A percentile compares a stretch with the other conserved stretches of the same genome.
Evolutionary conservation across 2,888 invertebrate species (phyloP).

Genomic region (Leucophenga maculata): DNA sequence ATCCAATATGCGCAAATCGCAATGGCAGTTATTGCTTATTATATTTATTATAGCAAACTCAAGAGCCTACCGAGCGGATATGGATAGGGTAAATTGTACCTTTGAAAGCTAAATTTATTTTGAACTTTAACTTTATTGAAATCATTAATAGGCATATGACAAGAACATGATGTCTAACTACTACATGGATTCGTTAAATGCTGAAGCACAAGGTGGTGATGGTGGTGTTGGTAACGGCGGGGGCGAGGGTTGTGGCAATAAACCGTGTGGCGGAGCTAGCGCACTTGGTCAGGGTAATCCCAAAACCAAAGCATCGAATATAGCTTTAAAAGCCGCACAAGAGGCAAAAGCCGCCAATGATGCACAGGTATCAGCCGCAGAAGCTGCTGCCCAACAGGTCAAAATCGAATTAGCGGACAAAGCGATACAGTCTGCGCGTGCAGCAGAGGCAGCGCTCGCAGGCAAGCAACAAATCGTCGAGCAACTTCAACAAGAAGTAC

Average conservation of each 20-base stretch:
- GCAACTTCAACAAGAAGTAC: constrained; percentile 79
- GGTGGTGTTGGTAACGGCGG: neutral
- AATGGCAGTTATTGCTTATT: constrained; percentile 33
- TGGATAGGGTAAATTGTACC: neutral
- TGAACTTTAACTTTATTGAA: too few relatives aligned
- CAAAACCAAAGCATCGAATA: constrained; percentile 76
- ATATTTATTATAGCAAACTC: constrained; percentile 33
- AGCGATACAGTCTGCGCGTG: constrained; percentile 81
- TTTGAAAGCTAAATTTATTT: too few relatives aligned
- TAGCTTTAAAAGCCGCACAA: constrained; percentile 83
- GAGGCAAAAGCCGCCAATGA: constrained; percentile 82
- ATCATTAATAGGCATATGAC: neutral
- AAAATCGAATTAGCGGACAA: constrained; percentile 82
- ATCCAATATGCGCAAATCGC: neutral
- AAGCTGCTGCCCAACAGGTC: constrained; percentile 81
- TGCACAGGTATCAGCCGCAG: constrained; percentile 82
- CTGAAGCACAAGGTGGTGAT: neutral
- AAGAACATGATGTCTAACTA: constrained; percentile 14
- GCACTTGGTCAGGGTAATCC: constrained; percentile 33
- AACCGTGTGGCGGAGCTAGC: neutral
- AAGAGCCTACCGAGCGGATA: constrained; percentile 1
- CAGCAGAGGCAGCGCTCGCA: constrained; percentile 80
- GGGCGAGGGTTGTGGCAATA: neutral
- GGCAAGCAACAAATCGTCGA: constrained; percentile 81
- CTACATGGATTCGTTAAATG: neutral